Evolutionary conservation across 2,113 vertebrate genomes (phyloP).

Genomic region (Psittacus erithacus): DNA sequence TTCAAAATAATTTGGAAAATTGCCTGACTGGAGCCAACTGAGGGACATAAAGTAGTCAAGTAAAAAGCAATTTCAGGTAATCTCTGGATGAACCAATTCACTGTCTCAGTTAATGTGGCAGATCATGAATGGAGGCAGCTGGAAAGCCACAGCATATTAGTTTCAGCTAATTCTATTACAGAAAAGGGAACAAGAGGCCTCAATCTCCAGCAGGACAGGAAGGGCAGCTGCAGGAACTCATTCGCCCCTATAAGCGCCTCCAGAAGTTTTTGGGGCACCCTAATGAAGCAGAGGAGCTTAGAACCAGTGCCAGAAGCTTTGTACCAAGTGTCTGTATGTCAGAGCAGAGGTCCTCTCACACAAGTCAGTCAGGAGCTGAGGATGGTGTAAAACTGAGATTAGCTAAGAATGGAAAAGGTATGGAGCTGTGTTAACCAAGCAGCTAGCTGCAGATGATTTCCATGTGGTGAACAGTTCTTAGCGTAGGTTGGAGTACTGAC

Average conservation of each 20-base stretch:
- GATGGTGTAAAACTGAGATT: neutral
- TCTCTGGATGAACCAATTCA: neutral
- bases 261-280: neutral
- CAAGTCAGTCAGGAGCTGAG: neutral
- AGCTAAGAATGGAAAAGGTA: neutral
- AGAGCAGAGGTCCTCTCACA: neutral
- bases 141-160: neutral
- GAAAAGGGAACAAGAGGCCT: neutral
- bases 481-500: neutral
- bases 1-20: neutral
- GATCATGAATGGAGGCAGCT: neutral
- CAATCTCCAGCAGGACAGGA: neutral
- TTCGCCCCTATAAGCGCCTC: neutral
- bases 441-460: neutral
- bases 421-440: neutral
- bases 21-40: neutral
- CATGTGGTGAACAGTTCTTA: neutral
- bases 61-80: neutral
- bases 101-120: neutral
- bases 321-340: rapidly evolving
- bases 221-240: neutral
- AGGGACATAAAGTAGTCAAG: neutral
- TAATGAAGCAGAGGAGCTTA: neutral
- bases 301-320: neutral
- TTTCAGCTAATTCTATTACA: neutral